Base-by-base conservation (phyloP, 2,113 vertebrate genomes). In the Rhizomys pruinosus region DNA sequence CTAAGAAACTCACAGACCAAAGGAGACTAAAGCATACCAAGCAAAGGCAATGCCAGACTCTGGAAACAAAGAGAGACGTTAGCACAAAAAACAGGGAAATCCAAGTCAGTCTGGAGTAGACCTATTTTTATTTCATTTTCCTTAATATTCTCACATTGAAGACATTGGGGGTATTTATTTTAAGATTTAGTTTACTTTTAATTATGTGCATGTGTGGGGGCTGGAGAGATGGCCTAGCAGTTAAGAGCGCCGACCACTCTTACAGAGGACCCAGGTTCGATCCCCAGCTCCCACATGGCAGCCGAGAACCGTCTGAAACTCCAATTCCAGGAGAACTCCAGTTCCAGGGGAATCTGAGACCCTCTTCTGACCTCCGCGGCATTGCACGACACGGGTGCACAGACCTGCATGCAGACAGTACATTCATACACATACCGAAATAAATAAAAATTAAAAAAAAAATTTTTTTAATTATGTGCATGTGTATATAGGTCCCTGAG, bases 61-160 rank as follows among this genome's bases (percentile, higher is more conserved):
- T 42, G 55, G 59, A 79, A 89, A 19, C 89, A 27, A 87, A 52
- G n/a, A 87, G 84, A 63, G 66, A n/a, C 52, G 89, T 25, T 68
- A 37, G 16, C 74, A 15, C 34, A 84, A 84, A 91, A 93, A 74
- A 17, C 12, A 39, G 61, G 29, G 20, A 95, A 89, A 78, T 80
- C n/a, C 57, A 69, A 12, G 23, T 16, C 37, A 87, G 42, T 69
- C n/a, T 66, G 61, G 25, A 90, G 64, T 84, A 0, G 32, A 79
- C 4, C n/a, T 32, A 37, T 37, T 57, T 55, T n/a, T 79, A 79
- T 57, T 22, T 78, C n/a, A n/a, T 57, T 74, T 47, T 72, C 32
- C 57, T 79, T 59, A 57, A 57, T 79, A 59, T 59, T 79, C 52
- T n/a, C 20, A 79, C 34, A 37, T 37, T 79, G 47, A 79, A 57